Percentiles rank a stretch among this genome's conserved stretches.
phyloP scores from a whole-genome alignment of 2,797 vertebrate genomes.

The Amazona finschi region DNA sequence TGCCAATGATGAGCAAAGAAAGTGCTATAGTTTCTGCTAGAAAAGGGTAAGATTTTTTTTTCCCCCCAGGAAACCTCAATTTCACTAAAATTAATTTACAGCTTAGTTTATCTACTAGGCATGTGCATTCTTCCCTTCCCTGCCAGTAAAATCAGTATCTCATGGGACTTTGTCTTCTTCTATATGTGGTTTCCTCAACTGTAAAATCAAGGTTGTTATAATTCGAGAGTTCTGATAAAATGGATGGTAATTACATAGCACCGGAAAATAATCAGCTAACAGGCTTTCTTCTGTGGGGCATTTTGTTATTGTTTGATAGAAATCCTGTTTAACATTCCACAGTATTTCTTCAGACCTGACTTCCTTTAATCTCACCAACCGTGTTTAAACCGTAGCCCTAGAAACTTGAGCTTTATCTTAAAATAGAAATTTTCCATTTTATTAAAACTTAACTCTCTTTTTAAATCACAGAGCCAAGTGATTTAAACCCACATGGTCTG shows the following conservation, averaged over 20 bases:
- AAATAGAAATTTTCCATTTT: neutral
- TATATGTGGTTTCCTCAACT: neutral
- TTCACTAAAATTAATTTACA: neutral
- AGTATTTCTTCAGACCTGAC: neutral
- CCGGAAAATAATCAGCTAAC: neutral
- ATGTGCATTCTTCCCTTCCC: neutral
- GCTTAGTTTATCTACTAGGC: neutral
- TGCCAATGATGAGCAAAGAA: neutral
- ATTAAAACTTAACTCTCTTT: neutral
- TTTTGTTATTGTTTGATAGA: neutral
- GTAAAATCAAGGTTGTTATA: neutral
- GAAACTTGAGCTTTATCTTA: neutral
- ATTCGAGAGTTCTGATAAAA: neutral
- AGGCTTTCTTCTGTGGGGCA: neutral
- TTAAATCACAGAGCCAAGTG: neutral
- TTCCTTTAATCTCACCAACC: neutral
- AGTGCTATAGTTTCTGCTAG: neutral
- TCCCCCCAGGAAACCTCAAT: neutral
- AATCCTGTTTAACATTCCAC: neutral
- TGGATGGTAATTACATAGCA: neutral
- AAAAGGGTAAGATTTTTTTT: neutral
- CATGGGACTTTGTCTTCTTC: neutral
- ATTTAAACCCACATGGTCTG: neutral
- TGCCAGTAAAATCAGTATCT: neutral
- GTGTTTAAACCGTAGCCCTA: fast-evolving